Conservation (phyloP, 2,113 vertebrate species). For the Chroicocephalus ridibundus region DNA sequence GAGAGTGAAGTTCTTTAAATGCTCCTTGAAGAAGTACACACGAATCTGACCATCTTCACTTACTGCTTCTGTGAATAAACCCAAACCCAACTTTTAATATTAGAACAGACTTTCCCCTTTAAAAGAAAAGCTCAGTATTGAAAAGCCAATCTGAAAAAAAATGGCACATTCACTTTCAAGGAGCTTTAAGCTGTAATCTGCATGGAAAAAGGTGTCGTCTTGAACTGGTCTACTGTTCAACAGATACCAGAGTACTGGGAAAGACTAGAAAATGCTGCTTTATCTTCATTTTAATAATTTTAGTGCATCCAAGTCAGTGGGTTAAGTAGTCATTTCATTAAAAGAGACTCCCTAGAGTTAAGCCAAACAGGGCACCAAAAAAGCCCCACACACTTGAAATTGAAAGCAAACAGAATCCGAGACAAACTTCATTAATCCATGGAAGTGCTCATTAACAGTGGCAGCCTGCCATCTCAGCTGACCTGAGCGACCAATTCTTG, state of each 20-base stretch:
- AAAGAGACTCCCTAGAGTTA: neutral
- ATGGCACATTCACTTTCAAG: neutral
- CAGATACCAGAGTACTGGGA: neutral
- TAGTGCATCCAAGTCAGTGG: neutral
- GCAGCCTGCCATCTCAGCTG: neutral
- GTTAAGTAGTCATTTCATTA: neutral
- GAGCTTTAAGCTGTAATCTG: neutral
- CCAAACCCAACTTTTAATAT: neutral
- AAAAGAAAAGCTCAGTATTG: neutral
- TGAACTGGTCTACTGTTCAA: neutral
- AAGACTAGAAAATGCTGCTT: neutral
- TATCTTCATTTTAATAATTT: neutral
- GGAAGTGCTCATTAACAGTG: neutral
- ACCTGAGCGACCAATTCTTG: neutral
- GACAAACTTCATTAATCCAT: neutral
- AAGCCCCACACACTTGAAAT: neutral
- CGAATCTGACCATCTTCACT: constrained; percentile 85
- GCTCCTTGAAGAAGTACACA: constrained; percentile 84
- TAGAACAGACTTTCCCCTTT: neutral
- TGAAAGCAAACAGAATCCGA: neutral
- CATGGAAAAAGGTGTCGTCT: neutral
- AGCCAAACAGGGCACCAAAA: neutral
- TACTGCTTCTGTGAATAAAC: constrained; percentile 78
- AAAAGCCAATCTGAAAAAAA: neutral
- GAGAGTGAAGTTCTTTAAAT: constrained; percentile 76